Evolutionary conservation across 2,113 vertebrate species (phyloP), one percentile per base, ranked within the genome.

Genomic region (Hyperopisus bebe): DNA sequence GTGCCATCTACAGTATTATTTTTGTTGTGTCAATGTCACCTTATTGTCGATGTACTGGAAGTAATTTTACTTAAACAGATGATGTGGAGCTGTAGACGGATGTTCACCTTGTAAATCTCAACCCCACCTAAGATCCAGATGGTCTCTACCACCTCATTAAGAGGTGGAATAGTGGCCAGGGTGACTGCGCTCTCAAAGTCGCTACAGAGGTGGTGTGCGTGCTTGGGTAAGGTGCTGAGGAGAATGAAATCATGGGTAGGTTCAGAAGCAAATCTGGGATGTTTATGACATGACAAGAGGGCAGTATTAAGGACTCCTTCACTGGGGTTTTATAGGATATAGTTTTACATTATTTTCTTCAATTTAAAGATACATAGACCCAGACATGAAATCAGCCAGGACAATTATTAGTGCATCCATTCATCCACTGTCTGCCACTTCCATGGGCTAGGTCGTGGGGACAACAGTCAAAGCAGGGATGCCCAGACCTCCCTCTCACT

Each of bases 111-210:
- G 89, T 96, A 97, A 42, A 95, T 93, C 70, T 90, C 92, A 2
- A 86, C 88, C 31, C 96, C 96, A 39, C 96, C 96, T 62, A 93
- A 83, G 7, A 96, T 35, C 96, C 96, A 97, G 87, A 97, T 93
- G 77, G 93, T 96, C 92, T 97, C 96, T 86, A 97, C 90, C 24
- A 94, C 51, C 15, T 95, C 93, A 87, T 88, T 84, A 0, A 96
- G 93, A 0, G 95, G 93, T 17, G 91, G 91, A 46, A 89, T 88
- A 0, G 92, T 91, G 5, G 91, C 94, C 55, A 96, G 74, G 21
- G 44, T 84, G 21, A 95, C 15, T 0, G 93, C 94, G 0, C 93
- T 94, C 6, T 93, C 91, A 88, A 96, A 94, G 90, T 96, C 93
- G 5, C n/a, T 35, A 90, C 94, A 94, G 39, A 97, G 19, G 58